A percentile compares a stretch with the other conserved stretches of the same genome.
Evolutionary conservation across 2,797 vertebrate genomes (phyloP).

Genomic region (Melanotaenia parkinsoni): DNA sequence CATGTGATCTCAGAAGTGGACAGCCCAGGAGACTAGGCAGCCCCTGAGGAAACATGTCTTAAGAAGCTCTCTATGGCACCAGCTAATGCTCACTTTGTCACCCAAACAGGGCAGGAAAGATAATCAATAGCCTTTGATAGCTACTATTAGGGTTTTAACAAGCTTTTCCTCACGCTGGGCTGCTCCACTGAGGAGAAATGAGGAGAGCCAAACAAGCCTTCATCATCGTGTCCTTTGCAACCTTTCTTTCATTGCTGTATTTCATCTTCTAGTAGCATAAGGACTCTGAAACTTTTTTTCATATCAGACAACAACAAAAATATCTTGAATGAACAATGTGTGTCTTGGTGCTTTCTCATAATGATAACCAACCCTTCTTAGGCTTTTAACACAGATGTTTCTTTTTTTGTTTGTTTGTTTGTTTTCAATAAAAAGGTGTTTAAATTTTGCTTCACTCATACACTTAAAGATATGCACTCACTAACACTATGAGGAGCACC

Average conservation of each 20-base stretch:
- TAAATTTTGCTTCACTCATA: neutral
- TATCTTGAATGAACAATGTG: neutral
- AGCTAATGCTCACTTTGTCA: conserved; percentile 88
- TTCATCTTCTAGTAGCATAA: conserved; percentile 34
- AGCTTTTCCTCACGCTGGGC: conserved; percentile 84
- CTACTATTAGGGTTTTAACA: conserved; percentile 85
- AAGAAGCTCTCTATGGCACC: conserved; percentile 72
- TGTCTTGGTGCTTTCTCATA: neutral
- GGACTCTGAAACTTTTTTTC: conserved; percentile 14
- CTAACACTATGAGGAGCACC: conserved; percentile 80
- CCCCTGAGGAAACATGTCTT: conserved; percentile 77
- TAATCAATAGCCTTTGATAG: conserved; percentile 92
- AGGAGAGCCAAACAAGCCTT: conserved; percentile 66
- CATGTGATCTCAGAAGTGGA: conserved; percentile 56
- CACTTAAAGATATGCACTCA: conserved; percentile 15
- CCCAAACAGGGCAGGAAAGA: conserved; percentile 86
- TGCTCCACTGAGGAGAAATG: conserved; percentile 73
- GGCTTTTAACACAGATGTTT: too few species aligned
- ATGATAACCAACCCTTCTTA: too few species aligned
- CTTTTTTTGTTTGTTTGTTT: neutral
- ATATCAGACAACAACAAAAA: neutral
- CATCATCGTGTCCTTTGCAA: conserved; percentile 60
- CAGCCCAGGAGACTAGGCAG: conserved; percentile 67
- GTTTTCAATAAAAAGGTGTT: neutral
- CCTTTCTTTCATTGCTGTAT: conserved; percentile 41